A percentile compares a stretch with the other conserved stretches of the same genome.
Conservation (phyloP, 2,797 vertebrate genomes). For the Characodon lateralis region DNA sequence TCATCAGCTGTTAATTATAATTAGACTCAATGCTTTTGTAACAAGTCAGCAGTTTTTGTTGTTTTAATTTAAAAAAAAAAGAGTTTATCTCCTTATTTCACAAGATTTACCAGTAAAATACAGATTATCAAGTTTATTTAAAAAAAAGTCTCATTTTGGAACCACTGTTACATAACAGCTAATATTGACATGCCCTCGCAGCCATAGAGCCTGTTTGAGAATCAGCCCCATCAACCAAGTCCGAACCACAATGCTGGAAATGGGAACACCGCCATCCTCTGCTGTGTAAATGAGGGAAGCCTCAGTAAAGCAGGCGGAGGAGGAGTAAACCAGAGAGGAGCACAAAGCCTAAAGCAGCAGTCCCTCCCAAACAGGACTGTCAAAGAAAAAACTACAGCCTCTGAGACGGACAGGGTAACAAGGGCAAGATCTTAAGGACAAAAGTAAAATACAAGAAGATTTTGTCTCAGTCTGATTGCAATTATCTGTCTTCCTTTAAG, state of each 20-base stretch:
- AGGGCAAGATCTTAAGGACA: conserved; percentile 3
- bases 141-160: conserved; percentile 10
- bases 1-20: conserved; percentile 21
- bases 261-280: conserved; percentile 54
- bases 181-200: conserved; percentile 20
- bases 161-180: conserved; percentile 37
- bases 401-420: neutral
- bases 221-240: conserved; percentile 35
- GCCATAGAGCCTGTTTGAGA: conserved; percentile 14
- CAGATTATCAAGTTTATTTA: neutral
- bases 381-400: conserved; percentile 25
- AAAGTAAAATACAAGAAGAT: neutral
- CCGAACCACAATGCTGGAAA: conserved; percentile 46
- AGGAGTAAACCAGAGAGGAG: neutral
- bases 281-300: conserved; percentile 36
- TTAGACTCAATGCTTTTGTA: conserved; percentile 46
- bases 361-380: conserved; percentile 52
- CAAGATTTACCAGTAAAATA: neutral
- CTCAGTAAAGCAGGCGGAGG: conserved; percentile 51
- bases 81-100: neutral
- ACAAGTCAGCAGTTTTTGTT: conserved; percentile 3
- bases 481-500: neutral
- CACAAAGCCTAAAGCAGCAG: conserved; percentile 44
- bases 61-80: neutral
- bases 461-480: conserved; percentile 44